A percentile compares a stretch with the other conserved stretches of the same genome.
Conservation (phyloP, 1,140 invertebrate genomes). For the Lethocerus indicus region DNA sequence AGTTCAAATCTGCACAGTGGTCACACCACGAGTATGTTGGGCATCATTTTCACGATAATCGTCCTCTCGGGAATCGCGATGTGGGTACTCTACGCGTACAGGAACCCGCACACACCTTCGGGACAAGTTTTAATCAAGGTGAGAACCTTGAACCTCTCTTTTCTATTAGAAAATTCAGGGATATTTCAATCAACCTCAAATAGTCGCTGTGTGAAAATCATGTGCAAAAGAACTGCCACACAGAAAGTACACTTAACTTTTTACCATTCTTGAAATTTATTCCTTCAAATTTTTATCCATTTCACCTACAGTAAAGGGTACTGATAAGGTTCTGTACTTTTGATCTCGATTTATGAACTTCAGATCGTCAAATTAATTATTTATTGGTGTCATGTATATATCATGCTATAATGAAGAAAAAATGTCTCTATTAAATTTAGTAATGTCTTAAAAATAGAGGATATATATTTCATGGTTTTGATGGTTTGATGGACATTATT, state of each 20-base stretch:
- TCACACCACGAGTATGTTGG: slow-evolving; percentile 10
- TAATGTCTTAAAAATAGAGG: too few species aligned
- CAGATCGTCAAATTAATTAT: too few species aligned
- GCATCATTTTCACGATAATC: slow-evolving; percentile 10
- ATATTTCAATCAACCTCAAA: not conserved
- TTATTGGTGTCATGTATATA: too few species aligned
- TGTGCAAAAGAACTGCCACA: not conserved
- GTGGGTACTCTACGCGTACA: slow-evolving; percentile 87
- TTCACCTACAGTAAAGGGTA: not conserved
- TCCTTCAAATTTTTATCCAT: not conserved
- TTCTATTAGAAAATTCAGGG: not conserved
- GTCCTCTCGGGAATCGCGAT: slow-evolving; percentile 38
- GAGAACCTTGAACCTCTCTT: not conserved
- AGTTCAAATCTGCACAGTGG: not conserved
- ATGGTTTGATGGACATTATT: not conserved
- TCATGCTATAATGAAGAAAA: too few species aligned
- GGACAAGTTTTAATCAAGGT: slow-evolving; percentile 95
- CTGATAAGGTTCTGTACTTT: not conserved
- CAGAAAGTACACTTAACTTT: not conserved
- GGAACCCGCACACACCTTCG: slow-evolving; percentile 83
- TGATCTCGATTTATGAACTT: too few species aligned
- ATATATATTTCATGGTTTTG: not conserved
- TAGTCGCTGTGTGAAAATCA: not conserved
- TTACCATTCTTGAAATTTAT: not conserved
- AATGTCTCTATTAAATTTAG: too few species aligned